A percentile compares a stretch with the other conserved stretches of the same genome.
phyloP scores from a whole-genome alignment of 2,797 vertebrate species.

The Sphaeramia orbicularis region DNA sequence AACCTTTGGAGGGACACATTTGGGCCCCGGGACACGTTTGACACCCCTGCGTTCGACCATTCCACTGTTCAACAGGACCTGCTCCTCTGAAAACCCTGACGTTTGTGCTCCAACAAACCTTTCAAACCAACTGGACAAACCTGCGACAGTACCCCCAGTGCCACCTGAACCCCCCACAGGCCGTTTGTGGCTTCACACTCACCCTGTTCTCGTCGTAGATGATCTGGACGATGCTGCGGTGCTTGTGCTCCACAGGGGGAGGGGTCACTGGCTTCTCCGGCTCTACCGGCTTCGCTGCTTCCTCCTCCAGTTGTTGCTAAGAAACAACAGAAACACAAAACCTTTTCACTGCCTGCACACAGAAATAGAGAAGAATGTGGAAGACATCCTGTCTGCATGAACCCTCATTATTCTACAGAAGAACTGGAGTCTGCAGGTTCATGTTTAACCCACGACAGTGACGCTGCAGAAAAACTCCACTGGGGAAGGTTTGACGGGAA shows the following conservation, averaged over 20 bases:
- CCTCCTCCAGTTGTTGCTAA: conserved; percentile 99
- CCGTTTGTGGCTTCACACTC: no score
- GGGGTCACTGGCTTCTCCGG: conserved; percentile 97
- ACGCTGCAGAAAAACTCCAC: conserved; percentile 29
- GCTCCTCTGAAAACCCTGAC: no score
- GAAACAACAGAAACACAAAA: conserved; percentile 82
- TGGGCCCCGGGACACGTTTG: no score
- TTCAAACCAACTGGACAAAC: not conserved
- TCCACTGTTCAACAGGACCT: no score
- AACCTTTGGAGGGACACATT: no score
- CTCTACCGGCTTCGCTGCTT: conserved; percentile 97
- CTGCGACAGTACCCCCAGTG: not conserved
- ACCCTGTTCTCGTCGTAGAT: conserved; percentile 99
- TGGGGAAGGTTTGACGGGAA: conserved; percentile 43
- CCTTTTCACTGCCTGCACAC: conserved; percentile 32
- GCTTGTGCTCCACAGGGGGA: conserved; percentile 98
- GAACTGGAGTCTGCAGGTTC: no score
- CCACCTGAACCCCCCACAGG: no score
- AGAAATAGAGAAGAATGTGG: not conserved
- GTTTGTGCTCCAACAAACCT: no score
- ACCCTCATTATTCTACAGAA: not conserved
- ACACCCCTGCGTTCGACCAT: no score
- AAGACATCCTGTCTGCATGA: not conserved
- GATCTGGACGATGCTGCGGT: conserved; percentile 99
- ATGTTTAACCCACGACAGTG: not conserved